A percentile compares a stretch with the other conserved stretches of the same genome.
phyloP scores from a whole-genome alignment of 2,113 vertebrate genomes.

The Pavo muticus region DNA sequence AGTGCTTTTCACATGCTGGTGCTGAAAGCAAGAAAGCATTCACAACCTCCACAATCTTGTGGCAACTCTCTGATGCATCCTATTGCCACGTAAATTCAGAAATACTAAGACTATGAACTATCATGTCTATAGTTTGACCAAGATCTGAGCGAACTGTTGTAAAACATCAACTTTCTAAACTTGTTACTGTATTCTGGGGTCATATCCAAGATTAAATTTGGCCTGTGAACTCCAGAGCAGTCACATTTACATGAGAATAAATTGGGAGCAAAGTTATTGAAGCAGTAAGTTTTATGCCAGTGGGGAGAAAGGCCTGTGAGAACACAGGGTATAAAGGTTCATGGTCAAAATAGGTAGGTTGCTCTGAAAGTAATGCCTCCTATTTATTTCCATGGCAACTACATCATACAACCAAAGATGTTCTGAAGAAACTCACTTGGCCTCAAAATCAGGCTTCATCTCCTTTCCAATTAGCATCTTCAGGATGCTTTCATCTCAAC shows the following conservation, averaged over 20 bases:
- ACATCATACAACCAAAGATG: background rate
- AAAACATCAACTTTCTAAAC: background rate
- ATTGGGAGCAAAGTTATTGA: background rate
- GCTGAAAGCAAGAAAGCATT: background rate
- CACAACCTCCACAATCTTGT: background rate
- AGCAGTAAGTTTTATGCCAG: background rate
- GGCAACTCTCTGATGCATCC: accelerated
- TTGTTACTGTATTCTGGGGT: background rate
- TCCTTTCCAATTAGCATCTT: background rate
- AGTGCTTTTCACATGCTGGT: background rate
- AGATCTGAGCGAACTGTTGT: background rate
- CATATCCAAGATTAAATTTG: background rate
- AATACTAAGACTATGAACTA: background rate
- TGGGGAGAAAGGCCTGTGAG: background rate
- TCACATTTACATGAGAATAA: background rate
- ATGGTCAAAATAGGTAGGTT: background rate
- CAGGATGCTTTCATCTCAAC: background rate
- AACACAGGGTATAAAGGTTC: background rate
- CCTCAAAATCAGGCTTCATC: background rate
- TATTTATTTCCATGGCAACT: background rate
- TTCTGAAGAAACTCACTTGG: background rate
- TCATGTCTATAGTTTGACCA: background rate
- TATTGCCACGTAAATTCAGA: background rate
- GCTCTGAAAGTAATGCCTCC: background rate
- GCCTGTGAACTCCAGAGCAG: background rate